phyloP scores from a whole-genome alignment of 2,113 vertebrate genomes.

The pig (Sus scrofa) region T2T-Sscrofa CM000826.6:142909501-142910000 shows the following conservation, averaged over 20 bases:
- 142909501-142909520: slow-evolving; percentile 5
- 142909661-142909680: background rate
- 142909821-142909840: background rate
- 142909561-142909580: background rate
- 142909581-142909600: slow-evolving; percentile 19
- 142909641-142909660: background rate
- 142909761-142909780: background rate
- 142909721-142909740: slow-evolving; percentile 12
- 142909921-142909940: background rate
- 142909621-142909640: background rate
- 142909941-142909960: background rate
- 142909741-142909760: background rate
- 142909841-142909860: background rate
- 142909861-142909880: background rate
- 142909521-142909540: slow-evolving; percentile 41
- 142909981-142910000: no score
- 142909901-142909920: background rate
- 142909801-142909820: background rate
- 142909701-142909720: background rate
- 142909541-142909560: background rate
- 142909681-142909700: slow-evolving; percentile 34
- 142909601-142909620: slow-evolving; percentile 21
- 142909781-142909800: background rate
- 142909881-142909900: background rate
- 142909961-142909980: background rate